Base-by-base conservation (phyloP, 1,140 invertebrate genomes). In the Mylabris phalerata region DNA sequence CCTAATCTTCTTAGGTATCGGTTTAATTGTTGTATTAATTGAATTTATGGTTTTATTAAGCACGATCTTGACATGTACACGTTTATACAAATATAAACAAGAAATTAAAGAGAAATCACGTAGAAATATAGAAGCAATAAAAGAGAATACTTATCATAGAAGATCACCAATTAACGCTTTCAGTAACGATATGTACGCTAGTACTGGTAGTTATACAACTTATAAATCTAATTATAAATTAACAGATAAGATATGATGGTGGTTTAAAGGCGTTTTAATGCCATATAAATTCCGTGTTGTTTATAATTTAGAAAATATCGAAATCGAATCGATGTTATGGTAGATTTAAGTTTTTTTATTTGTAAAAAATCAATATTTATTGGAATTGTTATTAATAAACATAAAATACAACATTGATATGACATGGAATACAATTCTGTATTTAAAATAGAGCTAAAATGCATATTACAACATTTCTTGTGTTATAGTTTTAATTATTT, bases 31-130 rank as follows among this genome's bases (percentile, higher is more conserved):
- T 9, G 82, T 87, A 3, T 64, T 88, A 7, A 77, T 88, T 27
- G 87, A 90, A 75, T 80, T 89, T 43, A 79, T 78, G 41, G 82
- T 87, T 0, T 73, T 89, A 5, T 72, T 89, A 2, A 83, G 80
- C 66, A 86, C 85, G 0, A 78, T 89, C 19, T 75, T 88, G 26
- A 83, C 82, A 0, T 89, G 86, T 65, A 82, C 85, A 2, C 79
- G 79, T 46, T 59, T 73, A 5, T 73, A 72, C 52, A 66, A 69
- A 48, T 62, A 71, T 44, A 67, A 69, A 51, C 66, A 69, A 55
- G 63, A 70, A 45, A 25, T 56, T 24, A 63, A 67, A 45, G 61
- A 66, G 43, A 65, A 67, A 42, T 42, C 11, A 10, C 41, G 41
- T 42, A 13, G 38, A 50, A 25, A 25, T 24, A 9, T 13, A 27